Conservation (phyloP, 2,113 vertebrate genomes). For the Scomber colias region DNA sequence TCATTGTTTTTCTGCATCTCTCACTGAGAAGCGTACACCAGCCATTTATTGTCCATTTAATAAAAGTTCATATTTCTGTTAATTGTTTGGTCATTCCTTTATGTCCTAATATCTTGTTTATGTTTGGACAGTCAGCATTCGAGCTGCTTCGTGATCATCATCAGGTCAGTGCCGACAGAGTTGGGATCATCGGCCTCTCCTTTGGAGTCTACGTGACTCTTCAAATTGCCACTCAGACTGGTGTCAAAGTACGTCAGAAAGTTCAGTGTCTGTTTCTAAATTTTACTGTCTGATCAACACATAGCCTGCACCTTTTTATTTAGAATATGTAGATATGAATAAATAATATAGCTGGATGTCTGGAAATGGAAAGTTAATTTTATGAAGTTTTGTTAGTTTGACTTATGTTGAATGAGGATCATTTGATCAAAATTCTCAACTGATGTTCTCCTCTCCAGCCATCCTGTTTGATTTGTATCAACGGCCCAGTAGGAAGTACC, state of each 20-base stretch:
- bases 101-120: background rate
- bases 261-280: background rate
- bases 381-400: background rate
- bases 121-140: constrained; percentile 72
- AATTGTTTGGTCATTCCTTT: background rate
- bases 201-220: constrained; percentile 72
- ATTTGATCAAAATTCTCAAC: background rate
- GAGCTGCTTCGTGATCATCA: constrained; percentile 69
- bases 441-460: constrained; percentile 64
- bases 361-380: background rate
- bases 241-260: constrained; percentile 62
- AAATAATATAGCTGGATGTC: background rate
- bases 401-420: background rate
- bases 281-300: background rate
- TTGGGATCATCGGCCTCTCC: constrained; percentile 76
- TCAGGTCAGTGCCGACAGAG: constrained; percentile 66
- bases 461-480: constrained; percentile 79
- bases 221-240: constrained; percentile 38
- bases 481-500: constrained; percentile 68
- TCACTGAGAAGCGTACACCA: too few relatives aligned
- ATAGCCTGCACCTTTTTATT: too few relatives aligned
- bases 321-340: too few relatives aligned
- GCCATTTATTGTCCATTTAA: too few relatives aligned
- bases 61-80: background rate
- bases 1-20: background rate